Base-by-base conservation (phyloP, 2,113 vertebrate species). In the Nettapus auritus region DNA sequence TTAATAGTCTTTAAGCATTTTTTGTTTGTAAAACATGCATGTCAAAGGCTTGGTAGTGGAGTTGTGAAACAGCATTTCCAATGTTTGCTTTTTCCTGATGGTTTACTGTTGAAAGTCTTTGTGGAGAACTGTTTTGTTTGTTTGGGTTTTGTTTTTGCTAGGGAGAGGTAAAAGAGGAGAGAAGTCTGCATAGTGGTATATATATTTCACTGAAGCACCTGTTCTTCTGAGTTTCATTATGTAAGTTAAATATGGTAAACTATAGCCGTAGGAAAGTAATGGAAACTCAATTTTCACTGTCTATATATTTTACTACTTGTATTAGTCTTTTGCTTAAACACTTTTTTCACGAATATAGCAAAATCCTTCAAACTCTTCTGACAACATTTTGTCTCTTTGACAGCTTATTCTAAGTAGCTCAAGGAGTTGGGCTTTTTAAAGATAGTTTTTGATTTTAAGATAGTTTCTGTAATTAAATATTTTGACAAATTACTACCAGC, bases 401-500 rank as follows among this genome's bases (percentile, higher is more conserved):
- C 95, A 97, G 89, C 88, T 94, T 93, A 92, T 97, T 97, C 96
- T 82, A 82, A 96, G 93, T 83, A 97, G 84, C 96, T 97, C 64
- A 93, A 96, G 85, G 87, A 98, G 93, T 44, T 97, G 78, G 90
- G 80, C 90, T 97, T 95, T 98, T 96, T 97, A 97, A 91, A 97
- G 90, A 96, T 95, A 7, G 25, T 69, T 77, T 97, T 97, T 95
- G 96, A 97, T 98, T 96, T 97, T 97, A 91, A 97, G 90, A 96
- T 95, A 7, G 25, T 69, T 77, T 97, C 93, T 97, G 80, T 95
- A 97, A 97, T 97, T 97, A 97, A 97, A 97, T 98, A 97, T 98
- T 98, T 97, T 98, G 98, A 98, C 97, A 97, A 97, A 97, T 97
- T 97, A 95, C 93, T 96, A 96, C 94, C 89, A 96, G 94, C 82